phyloP scores from a whole-genome alignment of 1,140 invertebrate genomes.

The Chlorops oryzae region DNA sequence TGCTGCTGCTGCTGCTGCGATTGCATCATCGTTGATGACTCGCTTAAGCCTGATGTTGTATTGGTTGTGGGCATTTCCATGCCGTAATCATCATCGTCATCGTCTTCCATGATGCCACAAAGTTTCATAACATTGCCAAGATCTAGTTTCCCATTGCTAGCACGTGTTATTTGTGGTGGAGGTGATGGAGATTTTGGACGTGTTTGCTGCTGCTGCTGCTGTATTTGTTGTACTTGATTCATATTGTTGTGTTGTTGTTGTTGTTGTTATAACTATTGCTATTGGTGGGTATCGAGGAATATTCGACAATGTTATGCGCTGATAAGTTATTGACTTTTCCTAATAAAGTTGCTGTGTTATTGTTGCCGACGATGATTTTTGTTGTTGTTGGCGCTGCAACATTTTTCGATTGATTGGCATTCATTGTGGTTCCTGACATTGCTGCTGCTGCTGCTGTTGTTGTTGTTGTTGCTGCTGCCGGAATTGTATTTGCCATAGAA shows the following conservation, averaged over 20 bases:
- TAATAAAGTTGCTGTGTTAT: conserved; percentile 2
- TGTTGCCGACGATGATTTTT: conserved; percentile 7
- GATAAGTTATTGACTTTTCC: no score
- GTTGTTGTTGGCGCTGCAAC: no score
- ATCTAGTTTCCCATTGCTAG: conserved; percentile 50
- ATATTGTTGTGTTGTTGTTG: conserved; percentile 6
- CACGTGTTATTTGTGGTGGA: conserved; percentile 33
- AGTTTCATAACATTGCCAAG: conserved; percentile 56
- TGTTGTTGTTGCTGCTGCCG: conserved; percentile 7
- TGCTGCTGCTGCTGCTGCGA: conserved; percentile 10
- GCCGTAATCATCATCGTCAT: conserved; percentile 40
- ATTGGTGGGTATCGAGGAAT: neutral
- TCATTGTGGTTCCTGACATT: neutral
- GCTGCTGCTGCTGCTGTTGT: conserved; percentile 15
- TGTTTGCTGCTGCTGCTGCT: conserved; percentile 11
- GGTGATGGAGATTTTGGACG: conserved; percentile 34
- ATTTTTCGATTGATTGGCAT: neutral
- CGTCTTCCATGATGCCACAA: conserved; percentile 46
- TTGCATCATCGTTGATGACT: conserved; percentile 2
- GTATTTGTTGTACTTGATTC: neutral
- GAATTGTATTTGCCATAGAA: neutral
- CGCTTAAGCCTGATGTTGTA: conserved; percentile 5
- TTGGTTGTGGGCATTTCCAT: conserved; percentile 24
- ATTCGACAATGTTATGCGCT: no score
- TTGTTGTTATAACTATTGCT: neutral